Evolutionary conservation across 2,113 vertebrate genomes (phyloP).

Genomic region (Ondatra zibethicus): DNA sequence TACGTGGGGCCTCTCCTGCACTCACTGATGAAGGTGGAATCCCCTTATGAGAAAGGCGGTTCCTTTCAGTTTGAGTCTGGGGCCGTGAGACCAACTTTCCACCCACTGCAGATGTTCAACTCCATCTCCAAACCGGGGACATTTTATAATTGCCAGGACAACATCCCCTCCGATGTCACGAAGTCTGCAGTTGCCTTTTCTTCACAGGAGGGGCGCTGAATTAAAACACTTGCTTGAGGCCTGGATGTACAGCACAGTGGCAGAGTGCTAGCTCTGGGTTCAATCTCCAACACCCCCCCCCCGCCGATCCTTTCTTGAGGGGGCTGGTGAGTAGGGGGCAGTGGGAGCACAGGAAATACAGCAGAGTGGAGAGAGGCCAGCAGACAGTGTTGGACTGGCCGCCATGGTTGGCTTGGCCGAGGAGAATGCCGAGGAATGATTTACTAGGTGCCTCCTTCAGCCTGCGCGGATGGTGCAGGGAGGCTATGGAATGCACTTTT

Average conservation of each 20-base stretch:
- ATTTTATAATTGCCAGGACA: background rate
- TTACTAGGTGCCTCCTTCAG: slow-evolving; percentile 38
- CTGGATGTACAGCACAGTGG: too few relatives aligned
- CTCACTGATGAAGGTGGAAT: accelerated
- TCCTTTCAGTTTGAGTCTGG: background rate
- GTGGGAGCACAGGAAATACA: background rate
- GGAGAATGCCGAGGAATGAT: background rate
- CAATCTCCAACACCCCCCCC: background rate
- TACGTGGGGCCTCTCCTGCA: background rate
- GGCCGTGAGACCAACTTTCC: background rate
- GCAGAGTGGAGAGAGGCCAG: background rate
- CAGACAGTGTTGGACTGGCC: background rate
- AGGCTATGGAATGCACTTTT: background rate
- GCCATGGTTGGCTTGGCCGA: background rate
- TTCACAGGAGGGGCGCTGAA: background rate
- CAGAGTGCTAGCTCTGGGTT: background rate
- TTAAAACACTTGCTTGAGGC: background rate
- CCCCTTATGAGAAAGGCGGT: background rate
- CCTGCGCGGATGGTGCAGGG: background rate
- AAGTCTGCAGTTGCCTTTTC: background rate
- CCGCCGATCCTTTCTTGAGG: background rate
- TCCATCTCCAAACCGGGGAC: background rate
- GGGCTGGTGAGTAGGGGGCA: background rate
- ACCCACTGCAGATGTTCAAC: background rate
- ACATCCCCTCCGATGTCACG: background rate